A percentile compares a stretch with the other conserved stretches of the same genome.
Conservation (phyloP, 2,797 vertebrate species). For the Rhabdomys pumilio region DNA sequence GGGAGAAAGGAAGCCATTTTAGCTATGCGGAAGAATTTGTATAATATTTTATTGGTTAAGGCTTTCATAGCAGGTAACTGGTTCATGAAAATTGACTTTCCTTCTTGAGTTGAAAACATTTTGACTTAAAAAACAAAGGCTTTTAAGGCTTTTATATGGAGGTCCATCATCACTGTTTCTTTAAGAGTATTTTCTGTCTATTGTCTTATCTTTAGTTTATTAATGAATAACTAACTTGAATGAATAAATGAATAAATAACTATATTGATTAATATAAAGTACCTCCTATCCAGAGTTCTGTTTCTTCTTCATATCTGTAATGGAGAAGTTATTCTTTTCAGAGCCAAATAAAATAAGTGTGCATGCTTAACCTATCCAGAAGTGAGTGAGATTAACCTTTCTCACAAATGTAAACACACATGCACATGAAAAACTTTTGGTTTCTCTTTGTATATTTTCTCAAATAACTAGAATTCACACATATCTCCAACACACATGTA, state of each 20-base stretch:
- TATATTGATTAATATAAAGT: too few species aligned
- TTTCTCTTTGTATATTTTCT: not conserved
- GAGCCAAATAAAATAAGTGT: not conserved
- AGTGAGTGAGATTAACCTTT: not conserved
- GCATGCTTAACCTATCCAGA: not conserved
- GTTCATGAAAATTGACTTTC: slow-evolving; percentile 11
- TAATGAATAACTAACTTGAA: not conserved
- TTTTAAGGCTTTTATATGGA: not conserved
- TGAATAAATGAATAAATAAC: too few species aligned
- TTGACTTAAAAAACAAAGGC: not conserved
- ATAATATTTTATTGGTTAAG: slow-evolving; percentile 52
- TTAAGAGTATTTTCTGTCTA: not conserved
- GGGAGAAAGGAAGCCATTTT: slow-evolving; percentile 71
- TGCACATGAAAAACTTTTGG: not conserved
- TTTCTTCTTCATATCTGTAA: not conserved
- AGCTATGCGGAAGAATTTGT: slow-evolving; percentile 72
- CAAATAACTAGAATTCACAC: not conserved
- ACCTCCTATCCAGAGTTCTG: not conserved
- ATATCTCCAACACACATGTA: not conserved
- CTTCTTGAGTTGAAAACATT: slow-evolving; percentile 27
- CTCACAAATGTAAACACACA: not conserved
- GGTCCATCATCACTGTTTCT: not conserved
- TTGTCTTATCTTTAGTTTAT: not conserved
- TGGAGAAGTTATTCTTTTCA: not conserved
- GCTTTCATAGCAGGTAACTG: slow-evolving; percentile 45